Evolutionary conservation across 2,888 invertebrate species (phyloP), one percentile per base, ranked within the genome.

Genomic region (Onthophagus sagittarius): DNA sequence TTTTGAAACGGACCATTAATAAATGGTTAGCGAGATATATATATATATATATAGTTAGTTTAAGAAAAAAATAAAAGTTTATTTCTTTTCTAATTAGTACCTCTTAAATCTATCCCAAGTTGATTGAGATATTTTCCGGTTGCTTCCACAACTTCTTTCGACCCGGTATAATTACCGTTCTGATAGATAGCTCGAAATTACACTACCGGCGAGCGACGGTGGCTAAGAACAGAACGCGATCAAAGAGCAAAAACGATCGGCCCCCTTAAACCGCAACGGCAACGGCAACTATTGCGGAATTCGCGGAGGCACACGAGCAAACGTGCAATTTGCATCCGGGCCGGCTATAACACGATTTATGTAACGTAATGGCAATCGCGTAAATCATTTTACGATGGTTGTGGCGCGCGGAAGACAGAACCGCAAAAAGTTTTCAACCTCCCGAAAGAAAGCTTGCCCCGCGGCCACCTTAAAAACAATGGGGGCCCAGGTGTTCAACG

Each of bases 401-500:
- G 3, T 23, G 7, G 31, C 13, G 31, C 33, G 67, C 67, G 23
- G 31, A 23, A 32, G 33, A 67, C 31, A 67, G 13, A 67, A 67
- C 33, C 67, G 67, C 67, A 2, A 64, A 14, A 15, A 9, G 64
- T 64, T 13, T 64, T 23, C 9, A 64, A 14, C n/a, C 7, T 33
- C 13, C 33, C 13, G 67, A 33, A 67, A 67, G 31, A 67, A 31
- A 67, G 39, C 39, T 53, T 7, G 9, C 39, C 39, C 39, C 39
- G 39, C 9, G 39, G 39, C 39, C 9, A 11, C 9, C 39, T 23
- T 75, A 80, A 76, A 81, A 80, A 82, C 82, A 82, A 82, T 82
- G 80, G 77, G 23, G 78, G 80, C 79, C 82, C 83, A 83, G 83
- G 82, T 83, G 83, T 83, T 82, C 39, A 53, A 53, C 39, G 9